Conservation (phyloP, 2,888 invertebrate species). For the Microdon myrmicae region DNA sequence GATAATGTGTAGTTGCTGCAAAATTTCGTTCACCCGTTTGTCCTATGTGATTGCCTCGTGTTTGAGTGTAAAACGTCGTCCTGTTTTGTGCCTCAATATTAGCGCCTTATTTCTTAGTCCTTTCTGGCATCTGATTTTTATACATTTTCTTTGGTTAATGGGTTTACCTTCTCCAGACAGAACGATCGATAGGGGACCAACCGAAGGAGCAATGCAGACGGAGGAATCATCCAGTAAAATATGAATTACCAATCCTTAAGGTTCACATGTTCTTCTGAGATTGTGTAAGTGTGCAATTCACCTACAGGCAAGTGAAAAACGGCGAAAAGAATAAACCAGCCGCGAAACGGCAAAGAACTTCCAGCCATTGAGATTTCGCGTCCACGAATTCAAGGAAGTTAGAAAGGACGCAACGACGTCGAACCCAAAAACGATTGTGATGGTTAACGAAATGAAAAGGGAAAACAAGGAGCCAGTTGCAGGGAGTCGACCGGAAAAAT, state of each 20-base stretch:
- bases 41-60: background rate
- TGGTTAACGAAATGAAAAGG: constrained; percentile 14
- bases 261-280: constrained; percentile 4
- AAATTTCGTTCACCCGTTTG: too few relatives aligned
- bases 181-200: constrained; percentile 44
- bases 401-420: constrained; percentile 49
- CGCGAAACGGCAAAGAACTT: constrained; percentile 16
- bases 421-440: constrained; percentile 8
- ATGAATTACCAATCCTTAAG: constrained; percentile 37
- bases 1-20: too few relatives aligned
- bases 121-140: constrained; percentile 31
- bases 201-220: constrained; percentile 12
- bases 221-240: constrained; percentile 25
- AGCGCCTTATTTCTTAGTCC: constrained; percentile 26
- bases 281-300: constrained; percentile 45
- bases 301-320: constrained; percentile 29
- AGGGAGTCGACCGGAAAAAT: constrained; percentile 31
- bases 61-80: constrained; percentile 4
- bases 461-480: constrained; percentile 21
- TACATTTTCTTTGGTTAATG: constrained; percentile 34
- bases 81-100: background rate
- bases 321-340: constrained; percentile 4
- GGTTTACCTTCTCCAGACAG: constrained; percentile 39
- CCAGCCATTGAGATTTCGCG: constrained; percentile 49
- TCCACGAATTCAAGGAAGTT: constrained; percentile 36